Evolutionary conservation across 2,797 vertebrate species (phyloP).

Genomic region (Leptatherina wallacei): DNA sequence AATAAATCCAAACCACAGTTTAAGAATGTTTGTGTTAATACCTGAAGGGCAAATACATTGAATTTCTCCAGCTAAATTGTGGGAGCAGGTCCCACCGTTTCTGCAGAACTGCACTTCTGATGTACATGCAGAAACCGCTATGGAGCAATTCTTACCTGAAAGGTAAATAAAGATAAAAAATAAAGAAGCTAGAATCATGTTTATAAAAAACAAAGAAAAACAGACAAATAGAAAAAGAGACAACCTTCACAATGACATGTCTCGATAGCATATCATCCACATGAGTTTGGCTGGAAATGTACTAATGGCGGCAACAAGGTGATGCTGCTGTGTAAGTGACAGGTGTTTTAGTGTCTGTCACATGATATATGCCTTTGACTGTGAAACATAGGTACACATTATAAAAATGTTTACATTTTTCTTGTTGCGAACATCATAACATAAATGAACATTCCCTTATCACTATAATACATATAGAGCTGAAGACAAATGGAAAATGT

Average conservation of each 20-base stretch:
- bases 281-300: not conserved
- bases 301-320: not conserved
- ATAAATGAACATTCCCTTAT: not conserved
- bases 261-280: slow-evolving; percentile 12
- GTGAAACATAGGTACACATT: no score
- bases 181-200: slow-evolving; percentile 25
- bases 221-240: not conserved
- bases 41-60: slow-evolving; percentile 79
- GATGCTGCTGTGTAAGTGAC: not conserved
- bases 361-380: not conserved
- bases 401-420: not conserved
- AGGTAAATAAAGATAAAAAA: slow-evolving; percentile 20
- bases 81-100: slow-evolving; percentile 81
- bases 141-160: slow-evolving; percentile 86
- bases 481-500: not conserved
- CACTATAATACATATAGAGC: no score
- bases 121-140: slow-evolving; percentile 75
- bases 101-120: slow-evolving; percentile 74
- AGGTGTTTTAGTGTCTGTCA: not conserved
- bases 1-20: slow-evolving; percentile 2
- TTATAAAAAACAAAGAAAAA: slow-evolving; percentile 6
- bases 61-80: slow-evolving; percentile 63
- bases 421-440: not conserved
- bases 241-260: slow-evolving; percentile 20
- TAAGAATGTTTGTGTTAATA: slow-evolving; percentile 52